These are phyloP conservation scores for Caenorhabditis virilis DNA, from an alignment of 2,888 invertebrate species.

Conservation along the genomic window DNA sequence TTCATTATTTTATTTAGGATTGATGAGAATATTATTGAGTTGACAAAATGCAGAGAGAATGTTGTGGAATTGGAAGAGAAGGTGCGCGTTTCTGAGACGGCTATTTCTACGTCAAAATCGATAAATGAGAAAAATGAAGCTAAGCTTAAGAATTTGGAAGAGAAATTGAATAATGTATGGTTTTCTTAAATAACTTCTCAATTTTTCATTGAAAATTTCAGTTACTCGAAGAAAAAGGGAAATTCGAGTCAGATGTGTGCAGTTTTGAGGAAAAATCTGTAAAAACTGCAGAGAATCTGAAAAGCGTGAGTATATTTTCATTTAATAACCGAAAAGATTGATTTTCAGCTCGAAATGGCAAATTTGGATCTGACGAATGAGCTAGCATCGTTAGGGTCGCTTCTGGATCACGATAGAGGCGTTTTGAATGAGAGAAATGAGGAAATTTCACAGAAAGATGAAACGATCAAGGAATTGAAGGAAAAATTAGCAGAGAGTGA, in stretches of 20 bases:
- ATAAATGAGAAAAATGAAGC: conserved; percentile 41
- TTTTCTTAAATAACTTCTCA: neutral
- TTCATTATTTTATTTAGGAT: no score
- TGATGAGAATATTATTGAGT: conserved; percentile 35
- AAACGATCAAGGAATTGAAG: conserved; percentile 17
- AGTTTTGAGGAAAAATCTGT: conserved; percentile 38
- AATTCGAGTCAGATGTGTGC: conserved; percentile 32
- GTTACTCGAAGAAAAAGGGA: conserved; percentile 22
- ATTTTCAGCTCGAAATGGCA: conserved; percentile 37
- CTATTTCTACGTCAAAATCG: conserved; percentile 26
- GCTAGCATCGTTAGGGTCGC: conserved; percentile 35
- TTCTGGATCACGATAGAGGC: conserved; percentile 44
- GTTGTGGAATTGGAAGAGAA: conserved; percentile 24
- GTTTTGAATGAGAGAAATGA: conserved; percentile 36
- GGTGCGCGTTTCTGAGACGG: conserved; percentile 8
- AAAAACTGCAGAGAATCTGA: conserved; percentile 31
- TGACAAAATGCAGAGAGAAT: conserved; percentile 25
- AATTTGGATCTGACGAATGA: conserved; percentile 51
- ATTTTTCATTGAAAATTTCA: neutral
- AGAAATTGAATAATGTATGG: conserved; percentile 44
- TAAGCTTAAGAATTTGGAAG: conserved; percentile 30
- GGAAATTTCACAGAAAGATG: conserved; percentile 30
- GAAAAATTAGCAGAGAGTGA: conserved; percentile 35
- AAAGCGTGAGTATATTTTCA: conserved; percentile 18
- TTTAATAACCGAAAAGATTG: neutral